Evolutionary conservation across 2,797 vertebrate genomes (phyloP), one percentile per base, ranked within the genome.

Genomic region (Chelon labrosus): DNA sequence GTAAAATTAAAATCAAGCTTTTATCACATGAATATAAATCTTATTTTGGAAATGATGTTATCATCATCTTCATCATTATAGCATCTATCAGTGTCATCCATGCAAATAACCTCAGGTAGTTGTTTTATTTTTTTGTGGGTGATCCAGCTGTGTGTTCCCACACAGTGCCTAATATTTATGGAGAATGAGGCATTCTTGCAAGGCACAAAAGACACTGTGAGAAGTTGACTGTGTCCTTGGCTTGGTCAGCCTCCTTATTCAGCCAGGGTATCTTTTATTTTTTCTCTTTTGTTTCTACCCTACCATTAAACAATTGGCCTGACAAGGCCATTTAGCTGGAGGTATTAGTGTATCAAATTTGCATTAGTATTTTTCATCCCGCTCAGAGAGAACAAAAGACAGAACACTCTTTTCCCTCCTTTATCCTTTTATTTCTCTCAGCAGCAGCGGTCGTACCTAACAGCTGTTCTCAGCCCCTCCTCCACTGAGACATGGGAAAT

Each of bases 291-390:
- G 14, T 17, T 44, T 44, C 51, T 73, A 44, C 39, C 37, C n/a
- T 71, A 50, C 27, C 42, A 71, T 79, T 65, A 84, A 76, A 77
- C 68, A 73, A 68, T 73, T 72, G 68, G 70, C 61, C 41, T 61
- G 73, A 75, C 68, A 79, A 66, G 77, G 69, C 52, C 54, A 53
- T 78, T 75, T 57, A 58, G 65, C 66, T 59, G 64, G 65, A 69
- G 47, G 38, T 13, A 70, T 49, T 35, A 66, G 75, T 13, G 10
- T 67, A 56, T 72, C 39, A 57, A 80, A 63, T 81, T 44, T 67
- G 58, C 56, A 64, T 59, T 79, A 61, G 70, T 54, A 84, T 81
- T 78, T 71, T 82, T 82, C 64, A 74, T 76, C 50, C 75, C 52
- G 65, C 77, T 75, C 60, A 68, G 55, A 74, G 20, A 41, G 55